phyloP scores from a whole-genome alignment of 2,888 invertebrate species.

The Himalopsyche anomala region DNA sequence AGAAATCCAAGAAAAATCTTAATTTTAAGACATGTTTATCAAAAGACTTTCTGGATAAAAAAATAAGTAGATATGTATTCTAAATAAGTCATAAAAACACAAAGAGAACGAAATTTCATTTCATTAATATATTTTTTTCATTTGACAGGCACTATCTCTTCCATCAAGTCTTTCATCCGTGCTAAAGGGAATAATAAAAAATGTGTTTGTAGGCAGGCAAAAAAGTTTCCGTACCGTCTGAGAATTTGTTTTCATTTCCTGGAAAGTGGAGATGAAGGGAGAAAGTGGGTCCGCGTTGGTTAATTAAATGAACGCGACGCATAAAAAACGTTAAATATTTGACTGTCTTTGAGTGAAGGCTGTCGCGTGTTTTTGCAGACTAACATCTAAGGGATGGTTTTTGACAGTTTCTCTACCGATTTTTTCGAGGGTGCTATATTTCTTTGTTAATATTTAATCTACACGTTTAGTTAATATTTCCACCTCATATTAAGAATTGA shows the following conservation, averaged over 20 bases:
- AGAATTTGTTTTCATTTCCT: constrained; percentile 14
- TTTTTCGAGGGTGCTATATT: too few relatives aligned
- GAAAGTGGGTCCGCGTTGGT: not conserved
- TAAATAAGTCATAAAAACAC: constrained; percentile 11
- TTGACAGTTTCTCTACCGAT: too few relatives aligned
- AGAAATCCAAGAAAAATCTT: too few relatives aligned
- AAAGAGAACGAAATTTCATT: not conserved
- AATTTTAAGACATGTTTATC: too few relatives aligned
- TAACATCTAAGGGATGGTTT: too few relatives aligned
- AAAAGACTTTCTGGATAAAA: too few relatives aligned
- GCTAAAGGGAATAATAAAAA: constrained; percentile 26
- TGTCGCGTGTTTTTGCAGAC: too few relatives aligned
- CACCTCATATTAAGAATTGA: too few relatives aligned
- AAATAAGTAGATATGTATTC: too few relatives aligned
- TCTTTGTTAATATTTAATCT: too few relatives aligned
- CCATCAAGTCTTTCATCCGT: constrained; percentile 14
- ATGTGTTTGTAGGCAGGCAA: constrained; percentile 29
- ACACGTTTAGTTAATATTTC: too few relatives aligned
- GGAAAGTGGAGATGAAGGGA: not conserved
- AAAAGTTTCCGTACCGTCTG: constrained; percentile 6
- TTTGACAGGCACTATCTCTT: constrained; percentile 14
- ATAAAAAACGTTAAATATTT: constrained; percentile 7
- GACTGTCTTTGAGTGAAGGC: too few relatives aligned
- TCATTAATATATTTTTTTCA: not conserved
- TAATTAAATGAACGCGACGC: constrained; percentile 7